phyloP scores from a whole-genome alignment of 2,113 vertebrate species.

The Marmota monax region DNA sequence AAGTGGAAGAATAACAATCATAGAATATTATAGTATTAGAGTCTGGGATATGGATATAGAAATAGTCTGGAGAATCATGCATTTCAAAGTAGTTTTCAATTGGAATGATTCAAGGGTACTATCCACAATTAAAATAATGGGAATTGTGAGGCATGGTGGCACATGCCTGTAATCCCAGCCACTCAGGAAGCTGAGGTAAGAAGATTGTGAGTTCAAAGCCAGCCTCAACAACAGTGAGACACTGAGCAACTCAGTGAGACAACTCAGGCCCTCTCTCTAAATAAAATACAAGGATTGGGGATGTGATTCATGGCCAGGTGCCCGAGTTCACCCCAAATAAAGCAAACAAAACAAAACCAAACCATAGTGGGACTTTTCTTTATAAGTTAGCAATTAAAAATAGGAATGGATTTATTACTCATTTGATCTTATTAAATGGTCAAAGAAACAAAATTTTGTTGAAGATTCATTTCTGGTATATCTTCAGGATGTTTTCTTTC shows the following conservation, averaged over 20 bases:
- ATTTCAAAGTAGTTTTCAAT: not conserved
- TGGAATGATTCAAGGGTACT: not conserved
- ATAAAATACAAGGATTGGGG: too few species aligned
- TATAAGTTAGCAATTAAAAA: not conserved
- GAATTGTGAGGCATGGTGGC: too few species aligned
- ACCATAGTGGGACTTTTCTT: not conserved
- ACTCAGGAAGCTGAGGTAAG: too few species aligned
- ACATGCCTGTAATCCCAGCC: too few species aligned
- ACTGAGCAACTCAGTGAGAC: too few species aligned
- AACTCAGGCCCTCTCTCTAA: too few species aligned
- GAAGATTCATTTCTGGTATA: not conserved
- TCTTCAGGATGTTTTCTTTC: not conserved
- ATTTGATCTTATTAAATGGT: not conserved
- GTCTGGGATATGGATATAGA: not conserved
- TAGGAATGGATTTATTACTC: not conserved
- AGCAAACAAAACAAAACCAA: too few species aligned
- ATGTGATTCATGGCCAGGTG: too few species aligned
- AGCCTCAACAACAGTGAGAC: too few species aligned
- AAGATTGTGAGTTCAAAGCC: too few species aligned
- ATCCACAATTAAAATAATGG: not conserved
- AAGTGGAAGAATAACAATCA: not conserved
- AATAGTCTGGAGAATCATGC: too few species aligned
- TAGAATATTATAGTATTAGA: not conserved
- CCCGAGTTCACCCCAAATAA: too few species aligned
- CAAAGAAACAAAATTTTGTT: not conserved